Percentiles rank a stretch among this genome's conserved stretches.
Evolutionary conservation across 92 coral and sea anemone species (phyloP).

Genomic region (Montipora capitata): DNA sequence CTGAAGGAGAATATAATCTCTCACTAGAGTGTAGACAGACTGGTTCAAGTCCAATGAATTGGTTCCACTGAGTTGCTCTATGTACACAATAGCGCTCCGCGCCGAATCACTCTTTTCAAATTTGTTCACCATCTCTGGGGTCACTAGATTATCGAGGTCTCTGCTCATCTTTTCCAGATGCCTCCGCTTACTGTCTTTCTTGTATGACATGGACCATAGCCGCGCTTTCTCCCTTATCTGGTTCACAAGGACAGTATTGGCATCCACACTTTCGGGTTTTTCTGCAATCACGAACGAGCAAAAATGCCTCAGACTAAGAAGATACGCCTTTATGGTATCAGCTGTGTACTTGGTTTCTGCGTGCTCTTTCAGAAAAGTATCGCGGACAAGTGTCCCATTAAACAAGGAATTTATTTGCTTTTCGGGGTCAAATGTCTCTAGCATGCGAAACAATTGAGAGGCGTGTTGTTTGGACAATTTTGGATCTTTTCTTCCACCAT

Average conservation of each 20-base stretch:
- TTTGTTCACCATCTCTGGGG: slow-evolving; percentile 39
- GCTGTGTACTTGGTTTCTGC: slow-evolving; percentile 49
- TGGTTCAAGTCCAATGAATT: slow-evolving; percentile 50
- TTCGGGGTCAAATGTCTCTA: slow-evolving; percentile 31
- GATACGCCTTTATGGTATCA: slow-evolving; percentile 68
- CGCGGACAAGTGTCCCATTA: slow-evolving; percentile 7
- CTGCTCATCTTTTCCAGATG: slow-evolving; percentile 69
- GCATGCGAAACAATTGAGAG: slow-evolving; percentile 18
- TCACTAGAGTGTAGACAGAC: slow-evolving; percentile 56
- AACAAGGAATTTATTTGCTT: slow-evolving; percentile 3
- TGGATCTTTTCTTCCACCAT: slow-evolving; percentile 50
- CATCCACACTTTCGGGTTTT: slow-evolving; percentile 51
- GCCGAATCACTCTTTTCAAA: slow-evolving; percentile 69
- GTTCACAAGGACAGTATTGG: slow-evolving; percentile 27
- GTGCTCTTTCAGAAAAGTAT: slow-evolving; percentile 17
- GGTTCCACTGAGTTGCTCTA: slow-evolving; percentile 53
- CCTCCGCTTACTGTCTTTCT: slow-evolving; percentile 42
- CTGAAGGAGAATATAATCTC: slow-evolving; percentile 67
- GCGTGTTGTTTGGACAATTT: slow-evolving; percentile 62
- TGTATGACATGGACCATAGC: slow-evolving; percentile 70
- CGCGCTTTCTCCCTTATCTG: slow-evolving; percentile 42
- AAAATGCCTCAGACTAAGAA: slow-evolving; percentile 70
- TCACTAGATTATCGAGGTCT: slow-evolving; percentile 35
- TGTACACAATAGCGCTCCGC: slow-evolving; percentile 40
- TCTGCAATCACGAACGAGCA: slow-evolving; percentile 68